Percentiles rank a stretch among this genome's conserved stretches.
Conservation (phyloP, 2,797 vertebrate genomes). For the Sphenopsis melanotis region DNA sequence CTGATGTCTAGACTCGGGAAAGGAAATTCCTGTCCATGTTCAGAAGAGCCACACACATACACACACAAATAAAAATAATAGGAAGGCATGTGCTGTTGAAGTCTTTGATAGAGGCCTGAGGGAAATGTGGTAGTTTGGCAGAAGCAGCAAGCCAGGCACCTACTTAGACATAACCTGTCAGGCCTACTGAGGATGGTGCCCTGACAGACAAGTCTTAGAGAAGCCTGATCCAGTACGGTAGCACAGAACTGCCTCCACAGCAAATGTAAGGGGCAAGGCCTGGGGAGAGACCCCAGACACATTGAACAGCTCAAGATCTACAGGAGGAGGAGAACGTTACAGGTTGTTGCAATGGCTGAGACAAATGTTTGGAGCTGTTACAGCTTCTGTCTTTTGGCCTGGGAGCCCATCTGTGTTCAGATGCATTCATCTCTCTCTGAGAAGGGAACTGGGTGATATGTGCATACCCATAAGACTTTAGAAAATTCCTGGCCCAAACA, state of each 20-base stretch:
- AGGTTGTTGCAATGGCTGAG: background rate
- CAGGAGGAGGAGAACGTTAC: background rate
- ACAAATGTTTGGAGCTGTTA: background rate
- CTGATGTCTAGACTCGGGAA: conserved; percentile 45
- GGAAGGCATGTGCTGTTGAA: background rate
- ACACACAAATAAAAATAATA: conserved; percentile 52
- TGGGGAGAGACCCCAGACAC: background rate
- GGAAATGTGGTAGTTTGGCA: background rate
- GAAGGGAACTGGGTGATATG: background rate
- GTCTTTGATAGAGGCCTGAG: background rate
- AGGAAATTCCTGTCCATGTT: conserved; percentile 51
- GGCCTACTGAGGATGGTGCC: background rate
- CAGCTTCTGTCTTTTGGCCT: background rate
- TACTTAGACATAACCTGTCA: background rate
- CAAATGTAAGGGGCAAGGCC: background rate
- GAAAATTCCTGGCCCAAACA: background rate
- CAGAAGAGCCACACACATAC: conserved; percentile 12
- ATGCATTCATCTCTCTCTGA: background rate
- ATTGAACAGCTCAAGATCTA: background rate
- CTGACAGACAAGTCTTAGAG: background rate
- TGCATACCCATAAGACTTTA: background rate
- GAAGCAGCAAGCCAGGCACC: background rate
- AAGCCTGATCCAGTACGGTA: background rate
- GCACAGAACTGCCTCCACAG: background rate
- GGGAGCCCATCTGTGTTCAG: background rate